Percentiles rank a stretch among this genome's conserved stretches.
phyloP scores from a whole-genome alignment of 2,797 vertebrate genomes.

The Sebastes aleutianus region DNA sequence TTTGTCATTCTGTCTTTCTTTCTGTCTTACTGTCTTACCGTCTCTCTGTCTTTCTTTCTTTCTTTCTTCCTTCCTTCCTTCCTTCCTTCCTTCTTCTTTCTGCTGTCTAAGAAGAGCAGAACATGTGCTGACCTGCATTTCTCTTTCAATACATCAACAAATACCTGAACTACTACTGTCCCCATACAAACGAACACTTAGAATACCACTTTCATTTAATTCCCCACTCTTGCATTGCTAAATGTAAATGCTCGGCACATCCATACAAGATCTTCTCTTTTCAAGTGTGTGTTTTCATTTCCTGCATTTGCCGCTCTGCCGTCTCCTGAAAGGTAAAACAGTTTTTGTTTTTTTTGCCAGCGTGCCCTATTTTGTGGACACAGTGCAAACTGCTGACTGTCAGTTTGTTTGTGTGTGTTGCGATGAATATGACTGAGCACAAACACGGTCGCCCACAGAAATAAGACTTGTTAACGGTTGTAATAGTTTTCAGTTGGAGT shows the following conservation, averaged over 20 bases:
- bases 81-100: not conserved
- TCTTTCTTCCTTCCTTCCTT: not conserved
- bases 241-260: constrained; percentile 48
- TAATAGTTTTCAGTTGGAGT: constrained; percentile 11
- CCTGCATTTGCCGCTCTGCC: constrained; percentile 13
- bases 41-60: no score
- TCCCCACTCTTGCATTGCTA: constrained; percentile 14
- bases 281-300: constrained; percentile 27
- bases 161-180: not conserved
- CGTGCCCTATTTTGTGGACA: constrained; percentile 39
- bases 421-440: constrained; percentile 56
- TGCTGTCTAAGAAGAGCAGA: not conserved
- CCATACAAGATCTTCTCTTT: constrained; percentile 28
- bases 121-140: constrained; percentile 42
- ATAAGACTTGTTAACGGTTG: constrained; percentile 40
- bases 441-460: constrained; percentile 34
- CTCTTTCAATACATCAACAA: constrained; percentile 7
- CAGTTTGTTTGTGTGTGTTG: constrained; percentile 55
- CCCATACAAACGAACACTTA: constrained; percentile 5
- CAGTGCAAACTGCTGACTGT: constrained; percentile 68
- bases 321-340: constrained; percentile 44
- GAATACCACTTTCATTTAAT: constrained; percentile 39
- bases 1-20: not conserved
- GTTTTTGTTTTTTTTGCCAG: constrained; percentile 13
- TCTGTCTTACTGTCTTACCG: not conserved